Evolutionary conservation across 2,888 invertebrate species (phyloP), one percentile per base, ranked within the genome.

Genomic region (Eupithecia dodoneata): DNA sequence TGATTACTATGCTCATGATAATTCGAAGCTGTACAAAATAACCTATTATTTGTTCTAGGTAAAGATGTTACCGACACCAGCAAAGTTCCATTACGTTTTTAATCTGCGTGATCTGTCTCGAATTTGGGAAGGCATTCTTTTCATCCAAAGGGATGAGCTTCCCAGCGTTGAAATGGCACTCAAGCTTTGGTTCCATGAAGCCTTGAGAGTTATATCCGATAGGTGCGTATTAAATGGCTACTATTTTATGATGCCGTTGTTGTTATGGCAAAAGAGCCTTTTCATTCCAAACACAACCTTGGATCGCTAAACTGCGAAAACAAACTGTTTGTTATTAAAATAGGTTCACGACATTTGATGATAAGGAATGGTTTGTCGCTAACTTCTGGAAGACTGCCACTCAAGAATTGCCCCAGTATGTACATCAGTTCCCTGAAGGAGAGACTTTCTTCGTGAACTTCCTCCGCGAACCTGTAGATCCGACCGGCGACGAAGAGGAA

Each of bases 81-180:
- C 98, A 0, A 98, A 98, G 89, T 98, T 98, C 88, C 98, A 98
- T 90, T 98, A 98, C 87, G 97, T 98, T 13, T 98, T 98, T 89
- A 98, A 98, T 93, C 95, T 98, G 82, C 95, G 98, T 84, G 98
- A 98, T 94, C 94, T 98, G 82, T 98, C 98, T 0, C 96, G 98
- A 75, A 98, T 98, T 84, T 98, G 98, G 98, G 98, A 98, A 92
- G 98, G 98, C 2, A 97, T 98, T 84, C 92, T 98, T 69, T 97
- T 96, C 79, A 97, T 98, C 13, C 96, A 96, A 84, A 94, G 89
- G 15, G 96, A 96, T 0, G 98, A 98, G 87, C 96, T 97, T 80
- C 88, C 92, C 15, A 91, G 89, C 41, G 90, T 96, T 15, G 89
- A 87, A 7, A 96, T 96, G 10, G 88, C 97, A 7, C 86, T 97